Evolutionary conservation across 2,888 invertebrate species (phyloP).

Genomic region (Pocota personata): DNA sequence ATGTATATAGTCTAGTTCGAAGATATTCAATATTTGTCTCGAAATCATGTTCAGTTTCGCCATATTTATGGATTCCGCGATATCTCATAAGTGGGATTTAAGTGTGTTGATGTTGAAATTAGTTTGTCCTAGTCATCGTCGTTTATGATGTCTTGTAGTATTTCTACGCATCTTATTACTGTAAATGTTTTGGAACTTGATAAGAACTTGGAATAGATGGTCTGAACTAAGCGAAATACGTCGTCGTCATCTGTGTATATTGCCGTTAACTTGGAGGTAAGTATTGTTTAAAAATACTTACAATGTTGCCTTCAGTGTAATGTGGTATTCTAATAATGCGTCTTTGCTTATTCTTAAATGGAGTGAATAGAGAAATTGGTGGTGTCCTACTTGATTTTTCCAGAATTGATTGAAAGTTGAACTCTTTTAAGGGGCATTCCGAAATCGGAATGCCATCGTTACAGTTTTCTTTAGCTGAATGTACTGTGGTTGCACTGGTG

Average conservation of each 20-base stretch:
- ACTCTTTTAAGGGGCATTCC: conserved; percentile 52
- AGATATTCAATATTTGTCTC: too few relatives aligned
- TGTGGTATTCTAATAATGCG: conserved; percentile 13
- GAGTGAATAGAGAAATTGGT: conserved; percentile 15
- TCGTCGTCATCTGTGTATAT: conserved; percentile 42
- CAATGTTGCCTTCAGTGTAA: conserved; percentile 26
- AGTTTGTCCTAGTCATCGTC: conserved; percentile 2
- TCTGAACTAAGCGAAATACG: background rate
- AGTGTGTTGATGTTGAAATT: too few relatives aligned
- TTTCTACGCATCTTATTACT: background rate
- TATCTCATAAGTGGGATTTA: too few relatives aligned
- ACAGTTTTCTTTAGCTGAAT: conserved; percentile 34
- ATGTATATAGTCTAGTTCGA: too few relatives aligned
- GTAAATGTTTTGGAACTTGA: background rate
- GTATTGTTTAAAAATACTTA: conserved; percentile 36
- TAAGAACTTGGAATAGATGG: conserved; percentile 1
- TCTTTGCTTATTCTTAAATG: conserved; percentile 48
- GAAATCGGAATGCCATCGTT: conserved; percentile 48
- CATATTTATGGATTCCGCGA: too few relatives aligned
- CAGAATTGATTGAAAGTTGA: conserved; percentile 35
- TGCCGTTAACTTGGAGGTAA: conserved; percentile 34
- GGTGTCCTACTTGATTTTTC: conserved; percentile 10
- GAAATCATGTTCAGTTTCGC: too few relatives aligned
- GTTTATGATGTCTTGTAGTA: background rate
- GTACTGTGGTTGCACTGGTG: too few relatives aligned